Evolutionary conservation across 2,797 vertebrate genomes (phyloP).

Genomic region (Pteronotus mesoamericanus): DNA sequence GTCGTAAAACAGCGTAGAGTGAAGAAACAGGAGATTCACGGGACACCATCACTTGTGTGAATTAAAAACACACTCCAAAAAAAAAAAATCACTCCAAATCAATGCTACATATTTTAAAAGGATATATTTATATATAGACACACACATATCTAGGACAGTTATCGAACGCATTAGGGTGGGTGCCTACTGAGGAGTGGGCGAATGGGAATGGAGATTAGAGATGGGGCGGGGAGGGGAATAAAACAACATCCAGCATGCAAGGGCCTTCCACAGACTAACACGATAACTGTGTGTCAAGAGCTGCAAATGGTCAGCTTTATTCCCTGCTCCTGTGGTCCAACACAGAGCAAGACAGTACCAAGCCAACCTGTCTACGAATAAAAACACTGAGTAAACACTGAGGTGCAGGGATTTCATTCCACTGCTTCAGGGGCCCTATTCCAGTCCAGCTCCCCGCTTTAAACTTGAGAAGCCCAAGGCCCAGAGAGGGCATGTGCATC

Average conservation of each 20-base stretch:
- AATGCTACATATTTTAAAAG: not conserved
- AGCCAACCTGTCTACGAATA: not conserved
- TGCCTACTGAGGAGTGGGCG: not conserved
- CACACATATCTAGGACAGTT: not conserved
- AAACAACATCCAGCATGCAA: not conserved
- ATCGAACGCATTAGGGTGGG: not conserved
- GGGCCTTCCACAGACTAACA: not conserved
- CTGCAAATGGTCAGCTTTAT: not conserved
- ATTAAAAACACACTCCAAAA: not conserved
- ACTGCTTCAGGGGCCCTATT: not conserved
- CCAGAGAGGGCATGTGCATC: not conserved
- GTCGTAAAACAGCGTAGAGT: not conserved
- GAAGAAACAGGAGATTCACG: not conserved
- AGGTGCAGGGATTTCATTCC: accelerated
- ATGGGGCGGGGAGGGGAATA: not conserved
- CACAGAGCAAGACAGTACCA: too few species aligned
- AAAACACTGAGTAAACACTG: not conserved
- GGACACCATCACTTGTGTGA: not conserved
- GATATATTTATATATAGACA: not conserved
- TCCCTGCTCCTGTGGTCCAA: not conserved
- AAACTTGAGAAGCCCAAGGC: not conserved
- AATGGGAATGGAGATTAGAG: not conserved
- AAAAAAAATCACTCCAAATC: not conserved
- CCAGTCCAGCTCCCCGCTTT: not conserved
- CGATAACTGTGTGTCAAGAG: too few species aligned